Evolutionary conservation across 2,113 vertebrate genomes (phyloP).

Genomic region (Microcebus jonahi): DNA sequence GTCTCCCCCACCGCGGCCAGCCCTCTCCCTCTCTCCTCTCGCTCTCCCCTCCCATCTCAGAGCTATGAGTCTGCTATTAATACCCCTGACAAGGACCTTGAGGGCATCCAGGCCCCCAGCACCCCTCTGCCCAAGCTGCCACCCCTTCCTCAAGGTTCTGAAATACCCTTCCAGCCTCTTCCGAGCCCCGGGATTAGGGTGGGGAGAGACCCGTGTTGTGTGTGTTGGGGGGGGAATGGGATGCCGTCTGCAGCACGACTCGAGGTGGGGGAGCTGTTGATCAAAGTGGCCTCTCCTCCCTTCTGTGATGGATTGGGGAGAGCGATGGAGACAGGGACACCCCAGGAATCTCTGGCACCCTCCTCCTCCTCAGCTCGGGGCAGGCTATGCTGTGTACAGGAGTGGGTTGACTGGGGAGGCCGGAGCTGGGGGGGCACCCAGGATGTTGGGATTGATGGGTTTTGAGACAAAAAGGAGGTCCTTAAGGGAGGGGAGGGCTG

Average conservation of each 20-base stretch:
- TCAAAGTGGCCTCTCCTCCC: constrained; percentile 46
- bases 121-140: background rate
- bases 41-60: constrained; percentile 52
- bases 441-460: background rate
- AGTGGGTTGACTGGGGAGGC: background rate
- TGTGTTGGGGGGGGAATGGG: background rate
- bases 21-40: constrained; percentile 35
- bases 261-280: constrained; percentile 22
- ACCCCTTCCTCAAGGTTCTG: constrained; percentile 55
- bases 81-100: constrained; percentile 76
- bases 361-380: constrained; percentile 20
- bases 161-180: constrained; percentile 48
- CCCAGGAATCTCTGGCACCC: constrained; percentile 63
- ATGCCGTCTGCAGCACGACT: constrained; percentile 26
- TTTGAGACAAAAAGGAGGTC: constrained; percentile 8
- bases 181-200: background rate
- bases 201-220: background rate
- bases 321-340: constrained; percentile 9
- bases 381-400: background rate
- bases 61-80: constrained; percentile 78
- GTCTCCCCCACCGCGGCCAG: background rate
- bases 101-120: constrained; percentile 63
- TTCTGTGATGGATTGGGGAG: constrained; percentile 4
- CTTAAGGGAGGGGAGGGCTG: background rate
- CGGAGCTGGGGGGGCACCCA: background rate